Evolutionary conservation across 2,113 vertebrate species (phyloP).

Genomic region (Micromys minutus): DNA sequence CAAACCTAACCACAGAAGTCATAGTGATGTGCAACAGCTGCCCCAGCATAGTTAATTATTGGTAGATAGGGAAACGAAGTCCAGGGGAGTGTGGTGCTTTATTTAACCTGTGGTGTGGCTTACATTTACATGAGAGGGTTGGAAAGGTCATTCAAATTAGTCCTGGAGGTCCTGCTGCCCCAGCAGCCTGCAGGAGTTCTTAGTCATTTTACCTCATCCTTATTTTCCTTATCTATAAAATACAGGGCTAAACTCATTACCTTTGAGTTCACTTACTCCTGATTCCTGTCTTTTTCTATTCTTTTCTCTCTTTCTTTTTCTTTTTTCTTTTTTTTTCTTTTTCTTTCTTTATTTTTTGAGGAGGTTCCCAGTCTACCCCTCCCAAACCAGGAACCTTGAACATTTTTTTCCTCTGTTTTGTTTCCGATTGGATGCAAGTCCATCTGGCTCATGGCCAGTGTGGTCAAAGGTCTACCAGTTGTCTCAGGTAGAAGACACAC

Average conservation of each 20-base stretch:
- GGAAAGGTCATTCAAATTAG: not conserved
- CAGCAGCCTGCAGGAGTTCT: not conserved
- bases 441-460: not conserved
- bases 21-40: accelerated
- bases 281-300: not conserved
- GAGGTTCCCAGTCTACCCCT: not conserved
- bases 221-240: not conserved
- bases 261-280: not conserved
- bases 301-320: too few species aligned
- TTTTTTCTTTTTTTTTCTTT: not conserved
- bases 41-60: not conserved
- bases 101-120: accelerated
- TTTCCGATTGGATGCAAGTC: not conserved
- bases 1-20: not conserved
- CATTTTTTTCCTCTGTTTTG: not conserved
- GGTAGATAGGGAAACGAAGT: not conserved
- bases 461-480: slow-evolving; percentile 44
- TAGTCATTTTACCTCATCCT: not conserved
- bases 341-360: too few species aligned
- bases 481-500: slow-evolving; percentile 9
- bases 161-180: not conserved
- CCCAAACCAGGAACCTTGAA: slow-evolving; percentile 42
- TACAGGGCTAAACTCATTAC: not conserved
- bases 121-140: not conserved
- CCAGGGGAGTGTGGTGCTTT: not conserved